Evolutionary conservation across 1,140 invertebrate species (phyloP), one percentile per base, ranked within the genome.

Genomic region (Mesaphorura yosii): DNA sequence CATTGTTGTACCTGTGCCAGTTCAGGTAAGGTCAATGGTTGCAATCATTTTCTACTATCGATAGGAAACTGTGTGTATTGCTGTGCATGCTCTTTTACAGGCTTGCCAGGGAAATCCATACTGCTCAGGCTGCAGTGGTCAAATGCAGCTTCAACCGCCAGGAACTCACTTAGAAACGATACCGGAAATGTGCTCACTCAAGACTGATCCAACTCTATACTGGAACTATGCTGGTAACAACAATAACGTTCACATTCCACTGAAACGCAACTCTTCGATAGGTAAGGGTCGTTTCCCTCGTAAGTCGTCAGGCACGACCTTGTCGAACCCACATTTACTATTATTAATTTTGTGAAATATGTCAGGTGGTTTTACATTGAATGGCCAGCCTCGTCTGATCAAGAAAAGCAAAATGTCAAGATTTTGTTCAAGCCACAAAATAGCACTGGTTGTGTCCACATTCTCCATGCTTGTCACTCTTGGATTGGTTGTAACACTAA

Each of bases 381-480:
- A 59, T 51, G 60, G 60, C 29, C 60, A 63, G 37, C 49, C 51
- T 34, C 31, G 31, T n/a, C 31, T 38, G 52, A 51, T 22, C 46
- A 34, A 46, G 28, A 26, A 56, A 57, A 59, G 48, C 29, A 37
- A 40, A 22, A 39, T 63, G 26, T 40, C 55, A 3, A 57, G 53
- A 52, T 53, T 59, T 41, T 63, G 60, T 31, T 63, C 60, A n/a
- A 63, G 57, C 58, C 60, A 63, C 44, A 63, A 63, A 48, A 58
- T 63, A 25, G 57, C 60, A 12, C 48, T 63, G 6, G 60, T 63
- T 31, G 60, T 63, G 3, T 63, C 60, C 12, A 63, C 60, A 22
- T 63, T 63, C 37, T 63, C 60, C n/a, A 25, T 63, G n/a, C 22
- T 63, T 22, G 60, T 59, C 27, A 63, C 60, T 20, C 53, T 63